These are phyloP conservation scores for Picathartes gymnocephalus DNA, from an alignment of 2,113 vertebrate species.

Conservation along the genomic window DNA sequence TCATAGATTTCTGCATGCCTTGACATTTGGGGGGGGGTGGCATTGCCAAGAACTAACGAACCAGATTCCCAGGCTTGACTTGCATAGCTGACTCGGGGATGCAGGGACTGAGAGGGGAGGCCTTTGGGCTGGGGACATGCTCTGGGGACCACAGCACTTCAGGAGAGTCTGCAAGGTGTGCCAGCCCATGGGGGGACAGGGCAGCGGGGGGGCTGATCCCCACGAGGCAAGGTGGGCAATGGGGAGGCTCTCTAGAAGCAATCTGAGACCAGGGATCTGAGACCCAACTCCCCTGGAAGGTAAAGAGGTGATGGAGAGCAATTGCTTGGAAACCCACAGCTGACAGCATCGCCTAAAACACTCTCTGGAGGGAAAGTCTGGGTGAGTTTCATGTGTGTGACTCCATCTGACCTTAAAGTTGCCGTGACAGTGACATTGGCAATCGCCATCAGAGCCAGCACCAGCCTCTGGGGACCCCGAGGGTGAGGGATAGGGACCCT, in stretches of 20 bases:
- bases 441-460: background rate
- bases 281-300: background rate
- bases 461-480: no score
- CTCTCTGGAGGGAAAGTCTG: background rate
- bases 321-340: background rate
- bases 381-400: accelerated
- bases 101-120: background rate
- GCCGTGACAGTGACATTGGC: background rate
- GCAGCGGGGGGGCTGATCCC: background rate
- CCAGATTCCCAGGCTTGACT: constrained; percentile 12
- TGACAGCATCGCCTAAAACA: background rate
- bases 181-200: accelerated
- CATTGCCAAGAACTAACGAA: constrained; percentile 20
- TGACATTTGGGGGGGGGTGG: constrained; percentile 27
- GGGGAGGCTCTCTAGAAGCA: background rate
- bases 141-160: background rate
- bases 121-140: background rate
- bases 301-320: background rate
- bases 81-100: background rate
- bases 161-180: background rate
- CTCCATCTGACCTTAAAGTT: background rate
- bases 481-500: background rate
- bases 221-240: background rate
- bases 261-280: background rate
- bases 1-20: constrained; percentile 55